A percentile compares a stretch with the other conserved stretches of the same genome.
Conservation (phyloP, 2,113 vertebrate species). For the Rhinoptilus africanus region DNA sequence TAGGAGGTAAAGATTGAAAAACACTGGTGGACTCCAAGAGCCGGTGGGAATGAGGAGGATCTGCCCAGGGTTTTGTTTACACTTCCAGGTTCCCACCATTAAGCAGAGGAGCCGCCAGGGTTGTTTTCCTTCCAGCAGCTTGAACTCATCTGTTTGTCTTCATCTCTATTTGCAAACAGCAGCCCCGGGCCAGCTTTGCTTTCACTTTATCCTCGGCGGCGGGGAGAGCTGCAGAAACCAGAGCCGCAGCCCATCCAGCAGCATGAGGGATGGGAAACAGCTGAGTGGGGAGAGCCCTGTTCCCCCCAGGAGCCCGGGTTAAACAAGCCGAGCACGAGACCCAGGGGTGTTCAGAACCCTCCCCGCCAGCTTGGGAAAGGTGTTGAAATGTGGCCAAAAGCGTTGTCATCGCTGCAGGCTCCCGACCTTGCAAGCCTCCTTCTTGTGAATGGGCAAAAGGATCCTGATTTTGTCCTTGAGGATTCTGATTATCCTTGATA, state of each 20-base stretch:
- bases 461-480: background rate
- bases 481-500: background rate
- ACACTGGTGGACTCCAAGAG: conserved; percentile 31
- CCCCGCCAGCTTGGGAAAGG: background rate
- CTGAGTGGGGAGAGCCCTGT: background rate
- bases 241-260: background rate
- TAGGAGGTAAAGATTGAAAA: conserved; percentile 72
- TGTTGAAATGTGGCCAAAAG: background rate
- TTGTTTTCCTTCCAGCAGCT: conserved; percentile 69
- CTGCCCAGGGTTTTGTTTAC: conserved; percentile 68
- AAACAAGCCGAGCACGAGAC: background rate
- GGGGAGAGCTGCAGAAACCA: background rate
- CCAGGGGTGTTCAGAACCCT: background rate
- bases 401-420: fast-evolving
- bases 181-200: conserved; percentile 39
- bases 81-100: conserved; percentile 70
- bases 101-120: conserved; percentile 30
- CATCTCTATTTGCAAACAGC: conserved; percentile 64
- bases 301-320: background rate
- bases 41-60: conserved; percentile 66
- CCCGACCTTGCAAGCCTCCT: background rate
- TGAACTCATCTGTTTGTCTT: conserved; percentile 68
- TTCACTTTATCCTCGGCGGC: conserved; percentile 1
- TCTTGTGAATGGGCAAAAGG: background rate
- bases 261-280: conserved; percentile 60